phyloP scores from a whole-genome alignment of 2,113 vertebrate genomes.

The Onychorhynchus coronatus region DNA sequence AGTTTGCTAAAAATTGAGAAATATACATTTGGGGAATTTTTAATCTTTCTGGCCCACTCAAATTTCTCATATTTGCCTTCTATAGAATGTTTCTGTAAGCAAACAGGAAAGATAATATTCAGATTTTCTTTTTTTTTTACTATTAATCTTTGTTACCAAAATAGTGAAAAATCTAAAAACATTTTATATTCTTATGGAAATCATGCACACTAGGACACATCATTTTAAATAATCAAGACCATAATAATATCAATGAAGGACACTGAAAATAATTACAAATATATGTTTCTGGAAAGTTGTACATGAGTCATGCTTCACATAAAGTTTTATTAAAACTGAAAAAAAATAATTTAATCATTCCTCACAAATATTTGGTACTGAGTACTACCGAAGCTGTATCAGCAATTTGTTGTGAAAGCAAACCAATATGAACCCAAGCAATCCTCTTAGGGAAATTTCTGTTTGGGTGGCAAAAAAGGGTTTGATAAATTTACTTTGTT shows the following conservation, averaged over 20 bases:
- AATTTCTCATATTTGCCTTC: background rate
- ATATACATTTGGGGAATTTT: background rate
- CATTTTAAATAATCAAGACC: background rate
- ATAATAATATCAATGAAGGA: background rate
- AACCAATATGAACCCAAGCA: background rate
- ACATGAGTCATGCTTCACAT: background rate
- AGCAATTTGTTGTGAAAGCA: background rate
- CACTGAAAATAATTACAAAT: background rate
- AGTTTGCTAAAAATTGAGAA: background rate
- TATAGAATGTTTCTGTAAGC: background rate
- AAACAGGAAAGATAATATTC: background rate
- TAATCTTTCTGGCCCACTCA: background rate
- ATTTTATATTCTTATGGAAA: background rate
- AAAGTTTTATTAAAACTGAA: background rate
- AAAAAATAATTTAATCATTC: background rate
- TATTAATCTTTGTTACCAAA: background rate
- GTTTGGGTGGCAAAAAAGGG: background rate
- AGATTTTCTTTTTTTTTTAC: background rate
- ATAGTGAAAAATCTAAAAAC: background rate
- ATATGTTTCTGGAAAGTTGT: background rate
- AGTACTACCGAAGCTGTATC: background rate
- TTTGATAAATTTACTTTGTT: background rate
- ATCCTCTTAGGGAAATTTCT: constrained; percentile 1
- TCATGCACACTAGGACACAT: background rate
- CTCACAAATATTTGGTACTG: background rate